A percentile compares a stretch with the other conserved stretches of the same genome.
Conservation (phyloP, 2,113 vertebrate species). For the Aspiorhynchus laticeps region DNA sequence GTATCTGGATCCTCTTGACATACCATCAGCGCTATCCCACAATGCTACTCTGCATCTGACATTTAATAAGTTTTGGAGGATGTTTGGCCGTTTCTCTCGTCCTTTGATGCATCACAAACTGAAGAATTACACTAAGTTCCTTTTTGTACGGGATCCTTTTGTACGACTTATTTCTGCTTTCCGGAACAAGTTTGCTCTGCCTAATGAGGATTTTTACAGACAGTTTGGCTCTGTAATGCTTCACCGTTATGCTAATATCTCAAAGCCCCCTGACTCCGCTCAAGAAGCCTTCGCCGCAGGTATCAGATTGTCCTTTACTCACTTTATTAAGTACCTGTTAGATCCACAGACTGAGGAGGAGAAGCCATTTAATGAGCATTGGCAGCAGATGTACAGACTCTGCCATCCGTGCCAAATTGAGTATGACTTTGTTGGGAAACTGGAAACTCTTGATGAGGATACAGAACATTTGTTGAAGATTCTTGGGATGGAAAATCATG, state of each 20-base stretch:
- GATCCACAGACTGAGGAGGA: conserved; percentile 73
- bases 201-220: conserved; percentile 89
- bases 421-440: conserved; percentile 92
- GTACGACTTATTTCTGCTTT: conserved; percentile 94
- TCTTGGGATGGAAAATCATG: conserved; percentile 81
- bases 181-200: conserved; percentile 90
- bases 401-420: conserved; percentile 94
- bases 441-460: conserved; percentile 91
- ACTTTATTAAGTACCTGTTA: conserved; percentile 90
- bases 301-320: conserved; percentile 83
- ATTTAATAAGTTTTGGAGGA: conserved; percentile 19
- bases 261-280: conserved; percentile 82
- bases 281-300: conserved; percentile 84
- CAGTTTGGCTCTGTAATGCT: conserved; percentile 86
- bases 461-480: conserved; percentile 86
- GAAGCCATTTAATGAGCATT: conserved; percentile 71
- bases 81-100: conserved; percentile 69
- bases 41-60: conserved; percentile 74
- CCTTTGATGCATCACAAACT: conserved; percentile 76
- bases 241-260: conserved; percentile 70
- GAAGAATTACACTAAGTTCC: conserved; percentile 92
- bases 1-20: conserved; percentile 75
- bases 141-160: conserved; percentile 94
- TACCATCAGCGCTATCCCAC: conserved; percentile 82
- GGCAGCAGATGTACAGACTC: conserved; percentile 80